Evolutionary conservation across 2,888 invertebrate species (phyloP).

Genomic region (Cheilosia vulpina): DNA sequence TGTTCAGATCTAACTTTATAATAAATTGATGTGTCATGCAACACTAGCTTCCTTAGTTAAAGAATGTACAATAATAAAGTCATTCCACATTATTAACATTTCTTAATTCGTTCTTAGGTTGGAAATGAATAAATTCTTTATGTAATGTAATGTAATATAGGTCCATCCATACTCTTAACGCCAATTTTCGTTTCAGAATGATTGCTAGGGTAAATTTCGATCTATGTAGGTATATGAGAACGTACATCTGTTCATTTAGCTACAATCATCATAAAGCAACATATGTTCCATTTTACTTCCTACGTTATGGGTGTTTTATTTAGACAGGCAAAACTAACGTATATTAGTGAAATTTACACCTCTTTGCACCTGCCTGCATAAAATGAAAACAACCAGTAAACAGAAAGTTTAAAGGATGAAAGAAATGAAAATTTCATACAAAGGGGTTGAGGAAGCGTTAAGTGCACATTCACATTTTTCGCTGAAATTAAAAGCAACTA

Average conservation of each 20-base stretch:
- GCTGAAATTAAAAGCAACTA: constrained; percentile 10
- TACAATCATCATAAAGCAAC: not conserved
- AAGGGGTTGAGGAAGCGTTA: constrained; percentile 9
- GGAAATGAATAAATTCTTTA: too few relatives aligned
- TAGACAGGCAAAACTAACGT: not conserved
- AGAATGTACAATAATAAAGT: too few relatives aligned
- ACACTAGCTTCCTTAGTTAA: too few relatives aligned
- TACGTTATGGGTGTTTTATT: not conserved
- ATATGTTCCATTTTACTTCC: not conserved
- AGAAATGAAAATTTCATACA: constrained; percentile 12
- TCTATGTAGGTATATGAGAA: too few relatives aligned
- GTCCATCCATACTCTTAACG: too few relatives aligned
- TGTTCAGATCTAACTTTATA: too few relatives aligned
- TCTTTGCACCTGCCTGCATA: not conserved
- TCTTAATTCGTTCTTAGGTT: too few relatives aligned
- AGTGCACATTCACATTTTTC: constrained; percentile 4
- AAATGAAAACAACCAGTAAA: not conserved
- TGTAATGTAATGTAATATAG: too few relatives aligned
- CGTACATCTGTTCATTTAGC: too few relatives aligned
- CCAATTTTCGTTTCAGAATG: not conserved
- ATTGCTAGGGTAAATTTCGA: too few relatives aligned
- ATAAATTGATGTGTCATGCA: too few relatives aligned
- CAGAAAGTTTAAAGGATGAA: not conserved
- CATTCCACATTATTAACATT: too few relatives aligned
- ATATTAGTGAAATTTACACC: not conserved